A percentile compares a stretch with the other conserved stretches of the same genome.
These are phyloP conservation scores for Nematostella vectensis DNA, from an alignment of 92 coral and sea anemone species.

Conservation along the genomic window DNA sequence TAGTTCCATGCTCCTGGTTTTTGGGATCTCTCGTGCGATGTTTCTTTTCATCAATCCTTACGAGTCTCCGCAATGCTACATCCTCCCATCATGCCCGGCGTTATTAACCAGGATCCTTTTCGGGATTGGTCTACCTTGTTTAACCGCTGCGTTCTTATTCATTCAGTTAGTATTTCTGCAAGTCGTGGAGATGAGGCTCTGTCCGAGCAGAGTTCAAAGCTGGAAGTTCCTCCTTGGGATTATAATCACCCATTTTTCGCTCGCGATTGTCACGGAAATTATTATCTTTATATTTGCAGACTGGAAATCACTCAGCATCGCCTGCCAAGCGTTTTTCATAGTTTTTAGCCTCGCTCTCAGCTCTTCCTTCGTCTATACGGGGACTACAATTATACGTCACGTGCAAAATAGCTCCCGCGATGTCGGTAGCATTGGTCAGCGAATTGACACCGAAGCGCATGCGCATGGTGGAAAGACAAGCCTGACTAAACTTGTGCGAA, in stretches of 20 bases:
- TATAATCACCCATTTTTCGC: constrained; percentile 44
- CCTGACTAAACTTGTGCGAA: constrained; percentile 61
- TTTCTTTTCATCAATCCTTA: constrained; percentile 77
- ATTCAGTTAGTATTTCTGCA: constrained; percentile 64
- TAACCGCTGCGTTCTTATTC: constrained; percentile 72
- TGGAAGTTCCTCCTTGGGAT: constrained; percentile 35
- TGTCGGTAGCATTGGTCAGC: constrained; percentile 35
- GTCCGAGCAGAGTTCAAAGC: constrained; percentile 62
- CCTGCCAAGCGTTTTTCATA: constrained; percentile 62
- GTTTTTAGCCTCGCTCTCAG: constrained; percentile 43
- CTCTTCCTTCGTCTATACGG: constrained; percentile 57
- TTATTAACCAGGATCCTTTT: constrained; percentile 55
- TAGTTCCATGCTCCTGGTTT: constrained; percentile 27
- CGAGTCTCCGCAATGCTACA: constrained; percentile 79
- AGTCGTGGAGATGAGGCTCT: constrained; percentile 58
- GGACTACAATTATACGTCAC: constrained; percentile 42
- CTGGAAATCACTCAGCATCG: constrained; percentile 30
- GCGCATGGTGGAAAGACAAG: constrained; percentile 1
- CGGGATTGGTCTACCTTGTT: constrained; percentile 76
- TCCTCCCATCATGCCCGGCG: constrained; percentile 45
- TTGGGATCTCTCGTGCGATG: constrained; percentile 54
- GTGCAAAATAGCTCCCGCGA: constrained; percentile 26
- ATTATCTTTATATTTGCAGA: constrained; percentile 32
- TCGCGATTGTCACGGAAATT: constrained; percentile 42
- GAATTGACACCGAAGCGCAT: not conserved